phyloP scores from a whole-genome alignment of 37 sponge, comb jelly and placozoan species.

The Diacarnus erythraeanus region DNA sequence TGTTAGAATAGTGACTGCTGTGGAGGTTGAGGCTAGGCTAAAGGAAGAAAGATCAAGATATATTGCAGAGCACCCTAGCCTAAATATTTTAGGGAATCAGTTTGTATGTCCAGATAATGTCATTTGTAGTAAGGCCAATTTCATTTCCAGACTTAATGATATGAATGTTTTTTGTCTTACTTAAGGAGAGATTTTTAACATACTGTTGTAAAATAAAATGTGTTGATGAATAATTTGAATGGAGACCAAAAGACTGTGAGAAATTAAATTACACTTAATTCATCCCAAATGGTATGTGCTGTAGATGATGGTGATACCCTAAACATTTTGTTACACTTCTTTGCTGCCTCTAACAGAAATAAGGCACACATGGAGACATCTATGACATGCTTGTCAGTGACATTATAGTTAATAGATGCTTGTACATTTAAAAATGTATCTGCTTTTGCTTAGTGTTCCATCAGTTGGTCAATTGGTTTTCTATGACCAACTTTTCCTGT shows the following conservation, averaged over 20 bases:
- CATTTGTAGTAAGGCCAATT: background rate
- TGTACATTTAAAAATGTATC: too few species aligned
- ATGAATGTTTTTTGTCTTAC: background rate
- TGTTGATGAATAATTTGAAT: background rate
- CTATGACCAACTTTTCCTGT: constrained; percentile 26
- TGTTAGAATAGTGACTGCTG: background rate
- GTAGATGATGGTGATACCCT: background rate
- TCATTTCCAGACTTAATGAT: background rate
- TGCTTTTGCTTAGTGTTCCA: constrained; percentile 19
- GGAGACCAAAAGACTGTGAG: too few species aligned
- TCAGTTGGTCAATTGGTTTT: constrained; percentile 29
- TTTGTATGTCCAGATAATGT: background rate
- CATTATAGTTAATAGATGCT: background rate
- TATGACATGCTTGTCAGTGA: constrained; percentile 2
- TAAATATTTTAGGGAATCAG: background rate
- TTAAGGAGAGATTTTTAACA: background rate
- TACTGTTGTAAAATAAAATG: too few species aligned
- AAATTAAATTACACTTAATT: background rate
- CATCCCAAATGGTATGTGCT: constrained; percentile 1
- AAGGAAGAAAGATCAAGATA: background rate
- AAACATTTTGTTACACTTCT: background rate
- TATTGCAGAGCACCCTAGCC: background rate
- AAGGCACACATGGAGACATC: constrained; percentile 21
- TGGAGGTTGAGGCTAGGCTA: background rate
- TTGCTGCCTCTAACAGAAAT: constrained; percentile 18